Conservation (phyloP, 2,113 vertebrate genomes). For the Thinocorus orbignyianus region DNA sequence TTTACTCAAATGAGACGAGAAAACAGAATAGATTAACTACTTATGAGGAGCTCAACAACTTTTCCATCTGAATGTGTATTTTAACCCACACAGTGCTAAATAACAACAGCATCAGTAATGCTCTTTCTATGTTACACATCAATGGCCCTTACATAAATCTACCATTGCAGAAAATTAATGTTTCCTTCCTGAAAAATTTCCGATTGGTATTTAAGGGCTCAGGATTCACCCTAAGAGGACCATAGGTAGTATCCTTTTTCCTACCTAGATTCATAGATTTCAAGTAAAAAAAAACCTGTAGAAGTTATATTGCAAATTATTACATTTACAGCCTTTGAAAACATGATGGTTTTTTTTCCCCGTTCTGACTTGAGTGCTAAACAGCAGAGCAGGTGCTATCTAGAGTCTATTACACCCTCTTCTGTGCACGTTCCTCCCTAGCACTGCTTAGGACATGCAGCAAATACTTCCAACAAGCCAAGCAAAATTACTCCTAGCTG, state of each 20-base stretch:
- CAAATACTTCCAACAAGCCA: neutral
- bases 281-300: conserved; percentile 3
- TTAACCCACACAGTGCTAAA: neutral
- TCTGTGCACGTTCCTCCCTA: neutral
- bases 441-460: neutral
- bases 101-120: neutral
- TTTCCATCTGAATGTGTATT: neutral
- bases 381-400: neutral
- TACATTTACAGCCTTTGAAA: conserved; percentile 18
- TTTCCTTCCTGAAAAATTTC: neutral
- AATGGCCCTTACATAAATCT: neutral
- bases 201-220: neutral
- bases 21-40: neutral
- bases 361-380: neutral
- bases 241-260: neutral
- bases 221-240: neutral
- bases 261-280: neutral
- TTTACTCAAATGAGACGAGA: neutral
- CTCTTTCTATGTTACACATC: neutral
- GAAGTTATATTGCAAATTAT: neutral
- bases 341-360: neutral
- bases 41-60: neutral
- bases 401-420: neutral
- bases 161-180: neutral
- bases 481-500: neutral